Percentiles rank a stretch among this genome's conserved stretches.
Evolutionary conservation across 2,113 vertebrate species (phyloP).

Genomic region (Colossoma macropomum): DNA sequence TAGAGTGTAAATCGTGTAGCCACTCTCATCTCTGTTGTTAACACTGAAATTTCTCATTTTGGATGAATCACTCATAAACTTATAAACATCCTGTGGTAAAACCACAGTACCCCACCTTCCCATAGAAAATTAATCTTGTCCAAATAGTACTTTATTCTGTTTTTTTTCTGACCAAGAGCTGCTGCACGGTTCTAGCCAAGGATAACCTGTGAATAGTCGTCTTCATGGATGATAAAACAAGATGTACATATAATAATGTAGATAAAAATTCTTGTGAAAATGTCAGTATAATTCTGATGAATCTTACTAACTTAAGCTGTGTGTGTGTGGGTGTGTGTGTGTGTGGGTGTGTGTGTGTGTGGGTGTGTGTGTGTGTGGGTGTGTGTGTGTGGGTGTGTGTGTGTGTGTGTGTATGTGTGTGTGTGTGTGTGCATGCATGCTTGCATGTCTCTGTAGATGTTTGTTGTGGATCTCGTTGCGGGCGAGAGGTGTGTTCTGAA

Average conservation of each 20-base stretch:
- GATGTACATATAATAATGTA: too few species aligned
- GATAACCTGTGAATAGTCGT: neutral
- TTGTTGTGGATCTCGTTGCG: constrained; percentile 73
- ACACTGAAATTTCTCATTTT: too few species aligned
- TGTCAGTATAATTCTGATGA: neutral
- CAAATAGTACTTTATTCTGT: neutral
- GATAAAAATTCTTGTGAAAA: too few species aligned
- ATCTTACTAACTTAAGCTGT: constrained; percentile 30
- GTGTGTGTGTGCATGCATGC: constrained; percentile 8
- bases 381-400: constrained; percentile 2
- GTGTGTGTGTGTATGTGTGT: constrained; percentile 8
- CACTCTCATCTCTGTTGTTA: too few species aligned
- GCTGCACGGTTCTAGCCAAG: neutral
- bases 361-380: constrained; percentile 5
- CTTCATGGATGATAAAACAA: neutral
- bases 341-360: constrained; percentile 1
- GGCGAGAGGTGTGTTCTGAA: constrained; percentile 71
- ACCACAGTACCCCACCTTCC: too few species aligned
- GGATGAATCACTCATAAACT: too few species aligned
- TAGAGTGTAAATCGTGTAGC: too few species aligned
- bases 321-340: constrained; percentile 4
- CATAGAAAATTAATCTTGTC: too few species aligned
- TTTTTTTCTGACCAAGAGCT: neutral
- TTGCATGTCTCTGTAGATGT: constrained; percentile 67
- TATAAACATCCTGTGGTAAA: too few species aligned